A percentile compares a stretch with the other conserved stretches of the same genome.
phyloP scores from a whole-genome alignment of 2,888 invertebrate species.

The Rhaphigaster nebulosa region DNA sequence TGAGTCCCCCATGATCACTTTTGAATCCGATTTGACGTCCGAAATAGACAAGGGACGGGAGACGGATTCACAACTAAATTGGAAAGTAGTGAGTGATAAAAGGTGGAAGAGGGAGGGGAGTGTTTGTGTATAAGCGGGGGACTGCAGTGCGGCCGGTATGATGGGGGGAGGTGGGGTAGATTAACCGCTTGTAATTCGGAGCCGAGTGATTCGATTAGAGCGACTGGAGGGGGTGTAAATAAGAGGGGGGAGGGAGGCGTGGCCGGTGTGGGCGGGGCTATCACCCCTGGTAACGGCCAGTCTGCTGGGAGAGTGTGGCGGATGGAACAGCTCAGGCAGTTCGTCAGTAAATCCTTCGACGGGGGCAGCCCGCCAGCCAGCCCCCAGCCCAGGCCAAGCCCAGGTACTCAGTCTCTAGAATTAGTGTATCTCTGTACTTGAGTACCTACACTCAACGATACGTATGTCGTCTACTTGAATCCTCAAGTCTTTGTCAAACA shows the following conservation, averaged over 20 bases:
- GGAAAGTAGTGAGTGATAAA: conserved; percentile 61
- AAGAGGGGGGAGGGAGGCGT: conserved; percentile 36
- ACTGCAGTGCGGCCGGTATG: conserved; percentile 68
- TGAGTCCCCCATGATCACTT: neutral
- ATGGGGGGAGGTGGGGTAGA: conserved; percentile 44
- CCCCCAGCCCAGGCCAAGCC: conserved; percentile 59
- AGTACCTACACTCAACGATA: neutral
- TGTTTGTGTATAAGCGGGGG: conserved; percentile 38
- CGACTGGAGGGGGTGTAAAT: conserved; percentile 51
- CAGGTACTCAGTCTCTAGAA: conserved; percentile 45
- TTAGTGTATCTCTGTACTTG: neutral
- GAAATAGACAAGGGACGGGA: neutral
- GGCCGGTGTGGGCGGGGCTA: neutral
- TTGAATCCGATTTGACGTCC: neutral
- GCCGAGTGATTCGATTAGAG: conserved; percentile 60
- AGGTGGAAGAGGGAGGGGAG: conserved; percentile 60
- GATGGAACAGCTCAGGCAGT: conserved; percentile 84
- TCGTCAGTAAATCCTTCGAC: conserved; percentile 86
- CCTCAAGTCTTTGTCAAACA: neutral
- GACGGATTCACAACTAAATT: conserved; percentile 44
- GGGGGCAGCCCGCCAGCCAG: conserved; percentile 68
- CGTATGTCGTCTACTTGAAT: neutral
- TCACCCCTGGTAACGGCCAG: conserved; percentile 56
- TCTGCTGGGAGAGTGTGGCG: conserved; percentile 45
- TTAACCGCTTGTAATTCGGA: conserved; percentile 62